phyloP scores from a whole-genome alignment of 2,797 vertebrate species.

The Hemibagrus guttatus region DNA sequence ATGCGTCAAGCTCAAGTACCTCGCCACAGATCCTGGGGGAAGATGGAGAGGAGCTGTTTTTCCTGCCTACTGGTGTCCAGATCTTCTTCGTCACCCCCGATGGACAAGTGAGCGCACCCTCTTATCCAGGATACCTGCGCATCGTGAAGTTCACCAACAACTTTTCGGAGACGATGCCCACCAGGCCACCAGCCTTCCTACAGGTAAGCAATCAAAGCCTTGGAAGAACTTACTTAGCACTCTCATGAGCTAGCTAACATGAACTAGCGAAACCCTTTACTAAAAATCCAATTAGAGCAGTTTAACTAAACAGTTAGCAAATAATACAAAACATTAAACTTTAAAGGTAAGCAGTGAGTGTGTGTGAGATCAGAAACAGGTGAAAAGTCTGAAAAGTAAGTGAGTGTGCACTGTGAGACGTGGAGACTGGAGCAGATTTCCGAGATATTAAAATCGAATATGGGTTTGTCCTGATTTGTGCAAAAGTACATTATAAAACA shows the following conservation, averaged over 20 bases:
- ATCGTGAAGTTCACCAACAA: conserved; percentile 89
- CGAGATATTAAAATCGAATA: neutral
- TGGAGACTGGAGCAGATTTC: neutral
- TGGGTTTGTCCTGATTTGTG: neutral
- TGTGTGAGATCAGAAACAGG: too few species aligned
- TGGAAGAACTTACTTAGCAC: neutral
- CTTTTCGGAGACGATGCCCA: conserved; percentile 69
- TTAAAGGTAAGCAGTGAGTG: too few species aligned
- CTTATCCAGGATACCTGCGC: conserved; percentile 93
- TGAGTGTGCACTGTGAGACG: too few species aligned
- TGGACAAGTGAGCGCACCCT: conserved; percentile 93
- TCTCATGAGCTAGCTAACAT: neutral
- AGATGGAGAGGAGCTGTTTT: conserved; percentile 88
- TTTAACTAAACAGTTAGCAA: too few species aligned
- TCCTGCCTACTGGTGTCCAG: conserved; percentile 91
- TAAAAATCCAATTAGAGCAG: neutral
- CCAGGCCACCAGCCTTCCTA: conserved; percentile 88
- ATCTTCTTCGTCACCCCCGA: conserved; percentile 95
- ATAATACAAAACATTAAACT: too few species aligned
- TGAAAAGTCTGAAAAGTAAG: too few species aligned
- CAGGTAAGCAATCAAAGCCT: conserved; percentile 78
- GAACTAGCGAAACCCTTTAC: neutral
- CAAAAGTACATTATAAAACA: too few species aligned
- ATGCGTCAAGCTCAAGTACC: conserved; percentile 72
- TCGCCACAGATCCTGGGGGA: conserved; percentile 83